Evolutionary conservation across 2,888 invertebrate genomes (phyloP), one percentile per base, ranked within the genome.

Genomic region (Catotricha subobsoleta): DNA sequence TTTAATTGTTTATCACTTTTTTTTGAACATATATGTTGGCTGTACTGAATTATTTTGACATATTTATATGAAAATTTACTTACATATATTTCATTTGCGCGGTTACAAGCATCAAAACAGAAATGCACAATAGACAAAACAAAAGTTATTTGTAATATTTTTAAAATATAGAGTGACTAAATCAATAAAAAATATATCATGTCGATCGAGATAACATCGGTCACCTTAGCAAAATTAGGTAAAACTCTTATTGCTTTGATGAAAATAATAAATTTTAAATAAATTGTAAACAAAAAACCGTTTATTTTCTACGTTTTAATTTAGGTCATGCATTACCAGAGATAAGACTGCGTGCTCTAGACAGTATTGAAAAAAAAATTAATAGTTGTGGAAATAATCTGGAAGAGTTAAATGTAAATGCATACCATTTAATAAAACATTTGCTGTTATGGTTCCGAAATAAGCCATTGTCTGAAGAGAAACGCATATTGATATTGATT

Each of bases 381-480:
- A 34, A 40, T n/a, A 18, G 23, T 5, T 33, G 27, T 27, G 12
- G 19, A 10, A 34, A 9, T 12, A 34, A 39, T 30, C 6, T 18
- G 5, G 18, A 29, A 8, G 15, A 39, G 6, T 13, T 40, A 12
- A 27, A 16, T 19, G 20, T 33, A 2, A 27, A 40, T 23, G 34
- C 18, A 8, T 12, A 13, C n/a, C 25, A 20, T 39, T 47, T 62
- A n/a, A 48, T 57, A 3, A 62, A 57, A 44, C 56, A 58, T 39
- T 45, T 62, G 9, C 59, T 62, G 15, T 52, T 56, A 18, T 62
- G 62, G 62, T 60, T 62, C 45, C 54, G 52, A 0, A 48, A 45
- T 35, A 46, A 48, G 25, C 61, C 61, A 0, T 31, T 50, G 1
- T 41, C 45, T n/a, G 51, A 52, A 18, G 45, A 52, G 5, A 53